Evolutionary conservation across 2,113 vertebrate genomes (phyloP), one percentile per base, ranked within the genome.

Genomic region (Fulica atra): DNA sequence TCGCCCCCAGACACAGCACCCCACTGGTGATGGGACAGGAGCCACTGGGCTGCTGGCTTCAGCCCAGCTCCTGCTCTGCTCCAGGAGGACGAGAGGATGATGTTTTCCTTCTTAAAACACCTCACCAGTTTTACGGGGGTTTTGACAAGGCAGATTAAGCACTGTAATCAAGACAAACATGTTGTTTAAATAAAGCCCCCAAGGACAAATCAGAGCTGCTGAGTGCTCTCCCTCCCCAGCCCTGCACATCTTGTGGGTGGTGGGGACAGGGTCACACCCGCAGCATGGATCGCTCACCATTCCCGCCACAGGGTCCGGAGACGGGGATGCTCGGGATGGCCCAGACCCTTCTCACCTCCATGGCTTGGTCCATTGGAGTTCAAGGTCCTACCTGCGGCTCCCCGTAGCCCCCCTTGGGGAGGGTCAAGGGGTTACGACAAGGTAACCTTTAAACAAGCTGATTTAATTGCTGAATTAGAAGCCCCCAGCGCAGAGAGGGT

Each of bases 101-200:
- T 35, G 44, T 84, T 92, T 94, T 95, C 78, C 59, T 74, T 81
- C 66, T 76, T 85, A 46, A 50, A 93, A 90, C 66, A 89, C n/a
- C 42, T 53, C 76, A 86, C 88, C 17, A 24, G 57, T 79, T 94
- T 92, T 78, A 81, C n/a, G 51, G 51, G 77, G 70, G 70, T 82
- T 95, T 74, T 96, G 92, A 96, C 78, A 93, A 71, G 63, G 81
- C 74, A 78, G 33, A 86, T 95, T 92, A 95, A 86, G 74, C 25
- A 25, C 71, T 3, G 4, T 94, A 96, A 97, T 96, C 83, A 94
- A 96, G 92, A 96, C 87, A 96, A 91, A 93, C 74, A 42, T 78
- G 54, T 89, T 93, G 88, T 92, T 96, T 94, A 94, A 96, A 95
- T 68, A 94, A 93, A 79, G 77, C 24, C 71, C 56, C 69, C n/a